A percentile compares a stretch with the other conserved stretches of the same genome.
These are phyloP conservation scores for Anguilla rostrata DNA, from an alignment of 2,113 vertebrate species.

Conservation along the genomic window DNA sequence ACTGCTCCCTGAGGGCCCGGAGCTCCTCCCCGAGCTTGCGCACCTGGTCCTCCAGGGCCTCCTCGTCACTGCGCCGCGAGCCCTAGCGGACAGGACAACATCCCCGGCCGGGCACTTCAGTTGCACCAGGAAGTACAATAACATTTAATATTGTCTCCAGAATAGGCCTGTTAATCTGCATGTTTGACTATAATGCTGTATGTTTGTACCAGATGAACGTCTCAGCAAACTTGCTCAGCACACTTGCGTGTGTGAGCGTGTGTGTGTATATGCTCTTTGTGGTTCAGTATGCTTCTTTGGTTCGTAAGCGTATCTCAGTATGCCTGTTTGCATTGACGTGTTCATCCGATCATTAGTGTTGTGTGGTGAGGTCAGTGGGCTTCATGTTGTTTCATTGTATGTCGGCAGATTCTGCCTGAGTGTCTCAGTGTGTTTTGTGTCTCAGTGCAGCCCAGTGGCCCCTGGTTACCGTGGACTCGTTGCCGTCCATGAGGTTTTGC, in stretches of 20 bases:
- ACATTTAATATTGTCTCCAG: too few relatives aligned
- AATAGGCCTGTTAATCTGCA: too few relatives aligned
- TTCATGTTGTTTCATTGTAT: not conserved
- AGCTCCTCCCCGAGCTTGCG: conserved; percentile 90
- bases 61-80: conserved; percentile 86
- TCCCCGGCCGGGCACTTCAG: too few relatives aligned
- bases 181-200: too few relatives aligned
- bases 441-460: conserved; percentile 20
- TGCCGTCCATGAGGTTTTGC: conserved; percentile 89
- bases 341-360: not conserved
- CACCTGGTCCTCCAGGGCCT: conserved; percentile 92
- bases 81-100: conserved; percentile 64
- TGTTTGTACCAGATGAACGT: too few relatives aligned
- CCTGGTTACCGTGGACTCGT: conserved; percentile 84
- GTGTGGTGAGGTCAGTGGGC: not conserved
- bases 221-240: too few relatives aligned
- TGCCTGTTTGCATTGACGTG: not conserved
- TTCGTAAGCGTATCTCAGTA: not conserved
- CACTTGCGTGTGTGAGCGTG: not conserved
- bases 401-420: not conserved
- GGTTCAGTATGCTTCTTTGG: not conserved
- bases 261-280: not conserved
- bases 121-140: too few relatives aligned
- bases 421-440: not conserved
- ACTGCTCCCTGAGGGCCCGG: conserved; percentile 80